Conservation (phyloP, 1,140 invertebrate genomes). For the Leptonema lineaticorne region DNA sequence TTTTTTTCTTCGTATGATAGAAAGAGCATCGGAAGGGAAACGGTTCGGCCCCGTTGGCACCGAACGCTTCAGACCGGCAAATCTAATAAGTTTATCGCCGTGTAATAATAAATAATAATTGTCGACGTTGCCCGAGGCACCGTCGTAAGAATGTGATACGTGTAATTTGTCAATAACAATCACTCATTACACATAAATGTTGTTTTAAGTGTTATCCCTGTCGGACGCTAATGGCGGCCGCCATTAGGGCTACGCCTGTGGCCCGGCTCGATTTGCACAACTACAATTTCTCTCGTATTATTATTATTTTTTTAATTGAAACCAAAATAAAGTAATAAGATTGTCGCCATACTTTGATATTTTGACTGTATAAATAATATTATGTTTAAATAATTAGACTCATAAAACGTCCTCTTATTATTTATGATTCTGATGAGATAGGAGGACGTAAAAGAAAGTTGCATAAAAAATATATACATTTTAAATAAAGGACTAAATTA, state of each 20-base stretch:
- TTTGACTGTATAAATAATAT: too few species aligned
- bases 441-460: too few species aligned
- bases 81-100: constrained; percentile 38
- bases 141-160: constrained; percentile 27
- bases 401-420: too few species aligned
- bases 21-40: too few species aligned
- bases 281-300: too few species aligned
- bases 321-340: not conserved
- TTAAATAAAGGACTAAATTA: too few species aligned
- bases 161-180: constrained; percentile 43
- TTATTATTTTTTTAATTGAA: not conserved
- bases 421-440: too few species aligned
- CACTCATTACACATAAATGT: constrained; percentile 41
- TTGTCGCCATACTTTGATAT: not conserved
- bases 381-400: too few species aligned
- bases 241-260: constrained; percentile 38
- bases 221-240: constrained; percentile 34
- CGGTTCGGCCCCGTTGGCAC: not conserved
- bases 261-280: constrained; percentile 10
- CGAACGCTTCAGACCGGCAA: constrained; percentile 17
- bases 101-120: constrained; percentile 34
- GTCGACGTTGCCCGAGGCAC: constrained; percentile 10
- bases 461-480: too few species aligned
- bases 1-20: too few species aligned
- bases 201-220: constrained; percentile 40